A percentile compares a stretch with the other conserved stretches of the same genome.
Evolutionary conservation across 2,888 invertebrate species (phyloP).

Genomic region (Drosophila nr. perissopoda): DNA sequence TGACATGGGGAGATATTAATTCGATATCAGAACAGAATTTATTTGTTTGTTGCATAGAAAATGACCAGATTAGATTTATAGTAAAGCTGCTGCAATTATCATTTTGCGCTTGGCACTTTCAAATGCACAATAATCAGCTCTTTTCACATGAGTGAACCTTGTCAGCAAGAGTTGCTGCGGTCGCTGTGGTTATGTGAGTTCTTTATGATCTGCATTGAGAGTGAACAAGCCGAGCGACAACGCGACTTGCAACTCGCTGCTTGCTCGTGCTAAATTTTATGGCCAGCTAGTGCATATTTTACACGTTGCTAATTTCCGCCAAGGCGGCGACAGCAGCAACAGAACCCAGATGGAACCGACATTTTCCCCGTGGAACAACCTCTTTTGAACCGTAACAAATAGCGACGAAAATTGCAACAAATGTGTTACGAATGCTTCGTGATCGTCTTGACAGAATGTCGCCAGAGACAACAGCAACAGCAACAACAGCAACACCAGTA

Average conservation of each 20-base stretch:
- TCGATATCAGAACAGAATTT: not conserved
- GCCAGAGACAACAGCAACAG: slow-evolving; percentile 59
- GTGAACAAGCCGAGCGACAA: slow-evolving; percentile 29
- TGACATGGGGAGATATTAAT: not conserved
- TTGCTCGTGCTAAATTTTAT: slow-evolving; percentile 38
- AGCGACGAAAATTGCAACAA: slow-evolving; percentile 81
- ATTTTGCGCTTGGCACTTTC: not conserved
- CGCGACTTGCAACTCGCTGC: slow-evolving; percentile 5
- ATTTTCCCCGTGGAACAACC: slow-evolving; percentile 51
- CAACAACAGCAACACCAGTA: slow-evolving; percentile 35
- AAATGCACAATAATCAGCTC: not conserved
- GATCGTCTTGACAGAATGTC: slow-evolving; percentile 82
- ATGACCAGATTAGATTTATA: not conserved
- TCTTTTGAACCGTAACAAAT: slow-evolving; percentile 78
- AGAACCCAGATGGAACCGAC: slow-evolving; percentile 31
- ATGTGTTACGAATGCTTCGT: slow-evolving; percentile 82
- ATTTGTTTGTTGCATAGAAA: not conserved
- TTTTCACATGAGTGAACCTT: slow-evolving; percentile 20
- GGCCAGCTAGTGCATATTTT: slow-evolving; percentile 69
- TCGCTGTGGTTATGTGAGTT: slow-evolving; percentile 19
- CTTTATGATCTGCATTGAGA: slow-evolving; percentile 42
- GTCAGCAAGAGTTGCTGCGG: slow-evolving; percentile 21
- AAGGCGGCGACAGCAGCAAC: slow-evolving; percentile 13
- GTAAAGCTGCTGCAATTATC: not conserved
- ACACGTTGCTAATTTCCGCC: slow-evolving; percentile 60